Evolutionary conservation across 2,888 invertebrate species (phyloP).

Genomic region (Hydriomena furcata): DNA sequence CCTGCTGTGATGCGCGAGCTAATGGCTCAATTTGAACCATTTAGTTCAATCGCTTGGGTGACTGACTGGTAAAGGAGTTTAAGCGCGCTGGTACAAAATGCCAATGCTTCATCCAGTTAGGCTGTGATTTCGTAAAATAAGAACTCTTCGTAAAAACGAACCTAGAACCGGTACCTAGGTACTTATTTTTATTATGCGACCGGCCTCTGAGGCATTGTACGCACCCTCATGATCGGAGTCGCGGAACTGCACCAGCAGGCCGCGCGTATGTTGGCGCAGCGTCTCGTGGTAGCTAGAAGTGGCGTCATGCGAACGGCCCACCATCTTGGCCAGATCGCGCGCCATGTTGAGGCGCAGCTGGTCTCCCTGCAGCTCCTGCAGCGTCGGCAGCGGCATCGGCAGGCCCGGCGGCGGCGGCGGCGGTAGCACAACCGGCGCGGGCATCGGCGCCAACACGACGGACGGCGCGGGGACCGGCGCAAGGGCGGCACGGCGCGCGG

Average conservation of each 20-base stretch:
- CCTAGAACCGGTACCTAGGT: too few relatives aligned
- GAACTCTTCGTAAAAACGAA: too few relatives aligned
- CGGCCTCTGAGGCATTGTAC: too few relatives aligned
- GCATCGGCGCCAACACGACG: not conserved
- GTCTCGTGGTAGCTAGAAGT: slow-evolving; percentile 96
- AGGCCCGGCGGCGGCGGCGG: not conserved
- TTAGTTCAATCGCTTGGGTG: not conserved
- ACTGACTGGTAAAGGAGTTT: too few relatives aligned
- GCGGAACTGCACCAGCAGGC: slow-evolving; percentile 40
- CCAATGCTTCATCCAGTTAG: too few relatives aligned
- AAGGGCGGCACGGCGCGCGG: slow-evolving; percentile 38
- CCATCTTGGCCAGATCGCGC: slow-evolving; percentile 70
- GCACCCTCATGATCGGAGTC: slow-evolving; percentile 48
- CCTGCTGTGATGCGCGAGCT: not conserved
- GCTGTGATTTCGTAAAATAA: too few relatives aligned
- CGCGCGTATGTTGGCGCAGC: slow-evolving; percentile 78
- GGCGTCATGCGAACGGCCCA: slow-evolving; percentile 89
- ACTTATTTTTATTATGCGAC: too few relatives aligned
- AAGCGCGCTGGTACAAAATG: too few relatives aligned
- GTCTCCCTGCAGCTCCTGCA: slow-evolving; percentile 43
- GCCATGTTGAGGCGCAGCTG: slow-evolving; percentile 44
- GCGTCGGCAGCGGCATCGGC: slow-evolving; percentile 22
- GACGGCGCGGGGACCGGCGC: slow-evolving; percentile 23
- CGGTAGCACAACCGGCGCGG: not conserved
- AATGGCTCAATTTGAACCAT: not conserved